Evolutionary conservation across 2,113 vertebrate species (phyloP).

Genomic region (Erpornis zantholeuca): DNA sequence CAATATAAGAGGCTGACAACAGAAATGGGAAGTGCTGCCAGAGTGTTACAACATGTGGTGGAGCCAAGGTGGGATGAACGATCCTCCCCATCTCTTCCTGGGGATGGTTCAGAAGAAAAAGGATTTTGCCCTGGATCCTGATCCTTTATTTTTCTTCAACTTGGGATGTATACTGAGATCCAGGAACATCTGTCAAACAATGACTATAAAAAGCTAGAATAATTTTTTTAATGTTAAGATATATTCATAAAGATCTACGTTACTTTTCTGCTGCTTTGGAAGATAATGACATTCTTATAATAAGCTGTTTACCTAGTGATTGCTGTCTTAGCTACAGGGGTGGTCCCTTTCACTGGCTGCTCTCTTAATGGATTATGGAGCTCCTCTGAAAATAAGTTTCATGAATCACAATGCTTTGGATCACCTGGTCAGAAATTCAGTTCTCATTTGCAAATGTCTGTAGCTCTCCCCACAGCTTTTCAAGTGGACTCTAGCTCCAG

Average conservation of each 20-base stretch:
- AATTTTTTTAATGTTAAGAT: not conserved
- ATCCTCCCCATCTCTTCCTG: not conserved
- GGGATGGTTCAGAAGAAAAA: not conserved
- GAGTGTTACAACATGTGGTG: not conserved
- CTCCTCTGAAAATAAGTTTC: not conserved
- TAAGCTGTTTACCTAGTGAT: not conserved
- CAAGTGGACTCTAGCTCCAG: not conserved
- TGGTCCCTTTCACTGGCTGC: not conserved
- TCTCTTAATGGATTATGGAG: not conserved
- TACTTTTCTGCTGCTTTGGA: not conserved
- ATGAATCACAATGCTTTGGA: not conserved
- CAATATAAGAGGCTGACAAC: not conserved
- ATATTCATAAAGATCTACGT: not conserved
- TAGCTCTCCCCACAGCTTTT: not conserved
- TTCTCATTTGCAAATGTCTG: not conserved
- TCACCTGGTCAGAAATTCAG: slow-evolving; percentile 3
- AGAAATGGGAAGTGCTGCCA: not conserved
- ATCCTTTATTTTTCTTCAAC: not conserved
- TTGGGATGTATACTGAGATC: not conserved
- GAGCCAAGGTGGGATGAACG: not conserved
- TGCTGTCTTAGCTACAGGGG: not conserved
- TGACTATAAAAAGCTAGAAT: not conserved
- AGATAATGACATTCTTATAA: not conserved
- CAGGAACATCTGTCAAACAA: not conserved
- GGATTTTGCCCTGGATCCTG: not conserved